A percentile compares a stretch with the other conserved stretches of the same genome.
Conservation (phyloP, 2,888 invertebrate species). For the Pasiphila rectangulata region DNA sequence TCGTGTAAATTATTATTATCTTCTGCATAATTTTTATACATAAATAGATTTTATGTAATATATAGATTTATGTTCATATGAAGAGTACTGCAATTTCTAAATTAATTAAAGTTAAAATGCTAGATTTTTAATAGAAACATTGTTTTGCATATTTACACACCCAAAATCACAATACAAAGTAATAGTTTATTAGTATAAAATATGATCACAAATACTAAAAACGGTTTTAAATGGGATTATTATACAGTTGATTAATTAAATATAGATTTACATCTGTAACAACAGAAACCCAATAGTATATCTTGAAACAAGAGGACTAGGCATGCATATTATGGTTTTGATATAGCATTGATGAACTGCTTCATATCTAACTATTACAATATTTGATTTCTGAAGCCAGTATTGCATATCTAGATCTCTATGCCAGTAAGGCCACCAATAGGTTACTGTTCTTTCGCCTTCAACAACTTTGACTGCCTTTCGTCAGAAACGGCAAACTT, state of each 20-base stretch:
- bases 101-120: conserved; percentile 62
- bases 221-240: conserved; percentile 23
- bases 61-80: conserved; percentile 34
- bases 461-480: conserved; percentile 48
- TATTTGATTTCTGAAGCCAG: too few relatives aligned
- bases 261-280: conserved; percentile 7
- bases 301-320: background rate
- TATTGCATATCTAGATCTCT: background rate
- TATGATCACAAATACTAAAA: conserved; percentile 22
- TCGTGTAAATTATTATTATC: conserved; percentile 54
- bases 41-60: conserved; percentile 40
- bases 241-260: conserved; percentile 8
- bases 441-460: conserved; percentile 5
- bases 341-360: too few relatives aligned
- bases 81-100: conserved; percentile 36
- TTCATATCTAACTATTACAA: too few relatives aligned
- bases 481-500: conserved; percentile 75
- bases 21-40: conserved; percentile 49
- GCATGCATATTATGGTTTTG: too few relatives aligned
- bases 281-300: background rate
- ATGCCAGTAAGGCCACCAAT: background rate
- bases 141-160: conserved; percentile 56
- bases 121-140: conserved; percentile 61
- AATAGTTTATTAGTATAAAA: conserved; percentile 30
- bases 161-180: conserved; percentile 30